Conservation (phyloP, 2,113 vertebrate species). For the Ranitomeya variabilis region DNA sequence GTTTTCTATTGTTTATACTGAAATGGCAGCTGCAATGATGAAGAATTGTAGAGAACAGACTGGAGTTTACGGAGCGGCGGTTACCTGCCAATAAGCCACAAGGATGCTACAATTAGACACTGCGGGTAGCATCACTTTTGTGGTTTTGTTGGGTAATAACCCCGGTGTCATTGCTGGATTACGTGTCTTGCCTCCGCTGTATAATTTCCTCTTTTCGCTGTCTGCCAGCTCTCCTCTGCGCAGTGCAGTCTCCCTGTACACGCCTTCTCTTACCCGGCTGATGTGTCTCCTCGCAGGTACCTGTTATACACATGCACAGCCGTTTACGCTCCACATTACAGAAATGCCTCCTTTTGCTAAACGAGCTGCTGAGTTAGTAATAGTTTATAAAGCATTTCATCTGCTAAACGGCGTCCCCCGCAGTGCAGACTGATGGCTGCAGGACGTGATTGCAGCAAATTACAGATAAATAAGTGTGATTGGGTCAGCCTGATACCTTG, state of each 20-base stretch:
- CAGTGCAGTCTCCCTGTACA: not conserved
- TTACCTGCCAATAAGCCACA: not conserved
- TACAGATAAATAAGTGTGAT: not conserved
- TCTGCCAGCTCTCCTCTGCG: not conserved
- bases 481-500: conserved; percentile 3
- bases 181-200: not conserved
- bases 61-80: not conserved
- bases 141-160: not conserved
- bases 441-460: conserved; percentile 4
- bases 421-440: conserved; percentile 27
- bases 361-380: conserved; percentile 34
- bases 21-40: not conserved
- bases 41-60: not conserved
- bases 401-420: not conserved
- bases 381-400: conserved; percentile 30
- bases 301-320: not conserved
- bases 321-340: not conserved
- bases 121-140: not conserved
- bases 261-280: not conserved
- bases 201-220: not conserved
- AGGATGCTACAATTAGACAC: not conserved
- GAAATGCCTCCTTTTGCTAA: conserved; percentile 6
- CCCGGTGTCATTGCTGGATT: not conserved
- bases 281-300: not conserved
- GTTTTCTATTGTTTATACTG: not conserved